Conservation (phyloP, 1,140 invertebrate species). For the Drosophila mayri region DNA sequence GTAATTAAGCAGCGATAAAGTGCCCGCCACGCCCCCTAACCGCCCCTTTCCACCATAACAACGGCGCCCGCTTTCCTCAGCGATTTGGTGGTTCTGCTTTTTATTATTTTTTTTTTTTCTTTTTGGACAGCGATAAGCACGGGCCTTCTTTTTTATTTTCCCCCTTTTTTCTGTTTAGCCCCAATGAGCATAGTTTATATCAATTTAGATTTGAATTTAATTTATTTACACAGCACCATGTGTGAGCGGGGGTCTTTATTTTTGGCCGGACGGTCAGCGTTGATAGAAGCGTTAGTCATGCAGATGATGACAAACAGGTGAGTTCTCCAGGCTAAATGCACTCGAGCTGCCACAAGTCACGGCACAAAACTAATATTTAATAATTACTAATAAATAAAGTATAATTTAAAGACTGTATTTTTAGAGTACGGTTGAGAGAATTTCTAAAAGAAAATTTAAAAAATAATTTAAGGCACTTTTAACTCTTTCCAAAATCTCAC, state of each 20-base stretch:
- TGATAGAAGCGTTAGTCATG: conserved; percentile 59
- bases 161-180: conserved; percentile 29
- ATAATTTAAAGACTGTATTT: no score
- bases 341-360: no score
- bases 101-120: not conserved
- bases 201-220: conserved; percentile 83
- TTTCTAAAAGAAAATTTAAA: no score
- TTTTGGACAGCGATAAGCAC: conserved; percentile 48
- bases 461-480: no score
- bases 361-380: not conserved
- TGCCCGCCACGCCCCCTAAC: conserved; percentile 48
- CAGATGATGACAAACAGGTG: conserved; percentile 30
- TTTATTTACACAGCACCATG: conserved; percentile 75
- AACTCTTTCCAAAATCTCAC: no score
- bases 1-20: conserved; percentile 80
- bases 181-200: conserved; percentile 63
- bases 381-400: no score
- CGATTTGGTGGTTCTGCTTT: conserved; percentile 12
- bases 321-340: conserved; percentile 6
- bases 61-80: conserved; percentile 37
- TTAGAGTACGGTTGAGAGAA: no score
- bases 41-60: conserved; percentile 20
- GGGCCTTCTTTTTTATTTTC: conserved; percentile 49
- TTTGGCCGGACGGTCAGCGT: conserved; percentile 62
- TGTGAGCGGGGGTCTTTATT: conserved; percentile 53